These are phyloP conservation scores for Catharus bicknelli DNA, from an alignment of 2,113 vertebrate species.

Conservation along the genomic window DNA sequence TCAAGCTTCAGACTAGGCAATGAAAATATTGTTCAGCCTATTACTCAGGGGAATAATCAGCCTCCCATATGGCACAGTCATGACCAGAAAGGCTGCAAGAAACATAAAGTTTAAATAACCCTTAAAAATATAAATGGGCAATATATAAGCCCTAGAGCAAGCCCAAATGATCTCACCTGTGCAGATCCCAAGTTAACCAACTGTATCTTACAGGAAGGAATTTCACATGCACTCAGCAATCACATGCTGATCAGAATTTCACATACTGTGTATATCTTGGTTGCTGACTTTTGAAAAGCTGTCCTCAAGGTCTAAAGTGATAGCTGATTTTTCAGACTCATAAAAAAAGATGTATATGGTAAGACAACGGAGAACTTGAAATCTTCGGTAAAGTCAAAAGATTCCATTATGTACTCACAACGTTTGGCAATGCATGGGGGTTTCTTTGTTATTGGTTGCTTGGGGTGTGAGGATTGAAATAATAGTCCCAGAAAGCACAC, in stretches of 20 bases:
- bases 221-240: neutral
- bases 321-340: neutral
- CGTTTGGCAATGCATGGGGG: neutral
- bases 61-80: neutral
- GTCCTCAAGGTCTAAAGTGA: neutral
- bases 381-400: neutral
- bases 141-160: neutral
- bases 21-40: neutral
- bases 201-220: neutral
- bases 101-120: neutral
- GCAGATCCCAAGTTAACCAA: neutral
- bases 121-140: neutral
- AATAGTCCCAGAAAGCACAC: neutral
- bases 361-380: neutral
- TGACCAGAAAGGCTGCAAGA: neutral
- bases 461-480: neutral
- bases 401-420: neutral
- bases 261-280: neutral
- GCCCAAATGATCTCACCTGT: neutral
- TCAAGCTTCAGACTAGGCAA: neutral
- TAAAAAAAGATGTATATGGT: neutral
- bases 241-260: neutral
- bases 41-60: neutral
- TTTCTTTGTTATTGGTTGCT: neutral
- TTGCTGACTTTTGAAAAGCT: neutral